These are phyloP conservation scores for Synergus itoensis DNA, from an alignment of 2,888 invertebrate species.

Conservation along the genomic window DNA sequence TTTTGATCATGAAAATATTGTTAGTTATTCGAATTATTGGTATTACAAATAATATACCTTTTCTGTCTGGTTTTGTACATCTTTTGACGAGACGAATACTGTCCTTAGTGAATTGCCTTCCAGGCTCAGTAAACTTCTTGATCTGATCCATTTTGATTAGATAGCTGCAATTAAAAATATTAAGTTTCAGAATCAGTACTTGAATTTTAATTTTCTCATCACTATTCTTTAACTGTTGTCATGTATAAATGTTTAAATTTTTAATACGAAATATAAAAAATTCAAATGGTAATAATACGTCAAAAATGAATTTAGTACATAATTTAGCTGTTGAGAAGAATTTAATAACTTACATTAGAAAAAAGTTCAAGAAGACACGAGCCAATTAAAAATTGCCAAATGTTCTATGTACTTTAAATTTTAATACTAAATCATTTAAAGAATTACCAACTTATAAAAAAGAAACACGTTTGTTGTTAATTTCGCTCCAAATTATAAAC, in stretches of 20 bases:
- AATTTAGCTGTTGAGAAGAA: background rate
- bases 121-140: slow-evolving; percentile 95
- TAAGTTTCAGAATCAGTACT: background rate
- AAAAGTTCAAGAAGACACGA: background rate
- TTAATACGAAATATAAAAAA: background rate
- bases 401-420: background rate
- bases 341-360: background rate
- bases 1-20: slow-evolving; percentile 26
- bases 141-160: slow-evolving; percentile 94
- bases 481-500: background rate
- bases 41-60: slow-evolving; percentile 82
- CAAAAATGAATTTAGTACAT: background rate
- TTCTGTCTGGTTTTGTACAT: slow-evolving; percentile 99
- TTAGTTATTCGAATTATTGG: background rate
- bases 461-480: background rate
- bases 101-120: slow-evolving; percentile 98
- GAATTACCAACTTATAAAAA: background rate
- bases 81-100: slow-evolving; percentile 98
- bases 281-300: background rate
- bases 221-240: too few species aligned
- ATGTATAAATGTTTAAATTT: background rate
- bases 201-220: background rate
- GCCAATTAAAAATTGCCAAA: background rate
- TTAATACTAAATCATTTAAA: background rate
- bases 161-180: slow-evolving; percentile 8